Evolutionary conservation across 23 tunicate species (phyloP).

Genomic region (Corella eumyota): DNA sequence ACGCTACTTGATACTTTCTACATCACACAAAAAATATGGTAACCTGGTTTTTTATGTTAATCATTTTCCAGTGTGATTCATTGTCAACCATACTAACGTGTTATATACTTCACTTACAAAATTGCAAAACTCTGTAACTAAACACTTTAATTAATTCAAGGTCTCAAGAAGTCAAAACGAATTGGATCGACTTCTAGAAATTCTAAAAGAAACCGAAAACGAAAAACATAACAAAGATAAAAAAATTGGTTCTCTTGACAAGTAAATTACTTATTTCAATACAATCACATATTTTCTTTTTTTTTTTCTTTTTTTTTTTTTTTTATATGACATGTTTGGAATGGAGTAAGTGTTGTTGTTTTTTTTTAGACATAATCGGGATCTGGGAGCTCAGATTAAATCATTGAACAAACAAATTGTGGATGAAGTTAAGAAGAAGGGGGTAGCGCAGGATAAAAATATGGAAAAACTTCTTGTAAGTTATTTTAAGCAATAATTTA

Average conservation of each 20-base stretch:
- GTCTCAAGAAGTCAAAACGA: slow-evolving; percentile 43
- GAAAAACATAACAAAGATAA: slow-evolving; percentile 83
- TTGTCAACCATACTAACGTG: no score
- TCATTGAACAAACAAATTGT: slow-evolving; percentile 57
- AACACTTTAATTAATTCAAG: no score
- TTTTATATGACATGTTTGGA: no score
- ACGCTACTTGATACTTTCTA: no score
- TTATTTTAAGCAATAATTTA: neutral
- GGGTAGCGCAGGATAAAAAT: slow-evolving; percentile 68
- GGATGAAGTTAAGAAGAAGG: slow-evolving; percentile 58
- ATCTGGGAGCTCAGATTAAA: slow-evolving; percentile 33
- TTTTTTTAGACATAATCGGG: slow-evolving; percentile 19
- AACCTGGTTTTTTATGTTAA: no score
- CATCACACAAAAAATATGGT: no score
- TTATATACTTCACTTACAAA: no score
- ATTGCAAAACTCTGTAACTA: no score
- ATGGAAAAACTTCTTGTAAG: slow-evolving; percentile 60
- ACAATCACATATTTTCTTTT: no score
- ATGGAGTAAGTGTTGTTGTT: neutral
- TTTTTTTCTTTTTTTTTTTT: no score
- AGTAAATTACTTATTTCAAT: slow-evolving; percentile 34
- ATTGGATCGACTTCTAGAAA: slow-evolving; percentile 62
- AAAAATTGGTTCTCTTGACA: slow-evolving; percentile 40
- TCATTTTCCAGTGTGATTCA: no score
- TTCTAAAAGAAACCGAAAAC: slow-evolving; percentile 87